Evolutionary conservation across 2,797 vertebrate species (phyloP).

Genomic region (Hyperoplus lanceolatus): DNA sequence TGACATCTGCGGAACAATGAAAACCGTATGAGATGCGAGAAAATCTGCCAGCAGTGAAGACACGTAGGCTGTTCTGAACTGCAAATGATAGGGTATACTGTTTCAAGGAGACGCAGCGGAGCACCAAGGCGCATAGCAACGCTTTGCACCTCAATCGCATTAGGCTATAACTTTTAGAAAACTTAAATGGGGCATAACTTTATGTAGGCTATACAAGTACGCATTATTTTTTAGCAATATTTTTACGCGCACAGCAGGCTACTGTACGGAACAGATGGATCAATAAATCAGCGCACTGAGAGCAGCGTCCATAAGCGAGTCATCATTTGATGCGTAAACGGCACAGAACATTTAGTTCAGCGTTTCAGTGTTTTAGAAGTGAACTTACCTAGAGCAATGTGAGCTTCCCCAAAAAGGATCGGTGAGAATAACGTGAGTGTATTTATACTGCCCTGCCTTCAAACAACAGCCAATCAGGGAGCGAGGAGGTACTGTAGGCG

Average conservation of each 20-base stretch:
- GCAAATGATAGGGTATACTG: slow-evolving; percentile 20
- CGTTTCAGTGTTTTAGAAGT: neutral
- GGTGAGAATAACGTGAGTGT: slow-evolving; percentile 36
- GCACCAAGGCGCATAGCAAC: neutral
- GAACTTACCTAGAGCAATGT: slow-evolving; percentile 37
- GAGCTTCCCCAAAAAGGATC: slow-evolving; percentile 50
- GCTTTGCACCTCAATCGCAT: neutral
- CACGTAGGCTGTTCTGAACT: slow-evolving; percentile 17
- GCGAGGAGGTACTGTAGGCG: slow-evolving; percentile 59
- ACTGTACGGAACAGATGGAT: neutral
- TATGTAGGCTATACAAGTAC: no score
- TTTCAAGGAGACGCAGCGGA: slow-evolving; percentile 7
- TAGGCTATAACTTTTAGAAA: neutral
- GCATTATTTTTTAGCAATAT: no score
- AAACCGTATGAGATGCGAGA: neutral
- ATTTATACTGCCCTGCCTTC: slow-evolving; percentile 82
- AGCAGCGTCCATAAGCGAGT: no score
- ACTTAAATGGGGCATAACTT: neutral
- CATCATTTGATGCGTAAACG: neutral
- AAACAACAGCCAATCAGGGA: slow-evolving; percentile 72
- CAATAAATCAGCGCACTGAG: neutral
- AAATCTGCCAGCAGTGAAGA: neutral
- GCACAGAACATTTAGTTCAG: neutral
- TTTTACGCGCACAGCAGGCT: no score
- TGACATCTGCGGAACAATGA: neutral